phyloP scores from a whole-genome alignment of 2,113 vertebrate species.

The Crypturellus undulatus region DNA sequence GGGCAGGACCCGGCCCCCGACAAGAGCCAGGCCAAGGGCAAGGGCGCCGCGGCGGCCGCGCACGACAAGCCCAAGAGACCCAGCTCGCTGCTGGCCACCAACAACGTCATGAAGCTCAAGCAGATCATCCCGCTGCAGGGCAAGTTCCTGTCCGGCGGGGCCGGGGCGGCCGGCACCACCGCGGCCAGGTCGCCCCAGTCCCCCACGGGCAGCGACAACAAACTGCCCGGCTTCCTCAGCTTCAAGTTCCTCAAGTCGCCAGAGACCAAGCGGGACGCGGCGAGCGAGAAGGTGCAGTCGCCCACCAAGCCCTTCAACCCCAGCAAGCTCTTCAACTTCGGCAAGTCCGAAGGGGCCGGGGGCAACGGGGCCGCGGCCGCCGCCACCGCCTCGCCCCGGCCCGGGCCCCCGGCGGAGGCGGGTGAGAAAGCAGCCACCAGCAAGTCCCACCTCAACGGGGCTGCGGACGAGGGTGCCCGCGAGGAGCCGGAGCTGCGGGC shows the following conservation, averaged over 20 bases:
- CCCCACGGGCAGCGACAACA: conserved; percentile 88
- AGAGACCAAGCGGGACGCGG: conserved; percentile 85
- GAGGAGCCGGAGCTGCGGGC: conserved; percentile 79
- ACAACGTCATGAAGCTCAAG: conserved; percentile 96
- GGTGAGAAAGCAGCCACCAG: conserved; percentile 52
- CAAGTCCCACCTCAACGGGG: conserved; percentile 69
- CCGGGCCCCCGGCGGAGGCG: conserved; percentile 34
- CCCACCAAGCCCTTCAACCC: conserved; percentile 95
- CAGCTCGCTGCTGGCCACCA: conserved; percentile 93
- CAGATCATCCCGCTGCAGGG: conserved; percentile 97
- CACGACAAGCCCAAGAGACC: conserved; percentile 93
- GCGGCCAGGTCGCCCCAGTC: conserved; percentile 87
- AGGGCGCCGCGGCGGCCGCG: conserved; percentile 59
- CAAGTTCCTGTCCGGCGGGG: conserved; percentile 86
- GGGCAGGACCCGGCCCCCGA: conserved; percentile 83
- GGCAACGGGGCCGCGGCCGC: conserved; percentile 39
- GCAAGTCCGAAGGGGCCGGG: conserved; percentile 83
- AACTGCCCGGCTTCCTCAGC: conserved; percentile 93
- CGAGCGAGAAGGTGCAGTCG: conserved; percentile 90
- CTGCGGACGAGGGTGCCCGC: conserved; percentile 54
- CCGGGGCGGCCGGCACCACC: background rate
- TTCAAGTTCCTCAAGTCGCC: conserved; percentile 97
- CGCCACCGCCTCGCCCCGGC: conserved; percentile 30
- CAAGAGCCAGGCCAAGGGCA: conserved; percentile 84
- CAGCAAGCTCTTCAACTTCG: conserved; percentile 89